Evolutionary conservation across 1,140 invertebrate genomes (phyloP), one percentile per base, ranked within the genome.

Genomic region (Drosophila biarmipes): DNA sequence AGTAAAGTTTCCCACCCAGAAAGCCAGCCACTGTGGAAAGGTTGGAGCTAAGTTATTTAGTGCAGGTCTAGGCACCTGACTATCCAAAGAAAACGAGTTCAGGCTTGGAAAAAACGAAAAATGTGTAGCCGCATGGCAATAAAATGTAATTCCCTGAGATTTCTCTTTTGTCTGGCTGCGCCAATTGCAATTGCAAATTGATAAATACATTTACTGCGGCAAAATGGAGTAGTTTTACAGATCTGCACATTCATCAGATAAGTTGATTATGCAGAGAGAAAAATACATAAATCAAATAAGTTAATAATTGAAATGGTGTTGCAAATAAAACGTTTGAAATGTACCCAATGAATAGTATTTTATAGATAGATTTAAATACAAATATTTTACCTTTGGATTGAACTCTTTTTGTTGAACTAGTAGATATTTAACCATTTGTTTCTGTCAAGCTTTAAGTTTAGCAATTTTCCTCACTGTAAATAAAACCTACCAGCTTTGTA

Each of bases 81-180:
- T 67, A 64, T 51, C 59, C 24, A 19, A 10, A n/a, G 27, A 19
- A 34, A 59, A 34, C 8, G 8, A 55, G 58, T 53, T 61, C 19
- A 31, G 21, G 31, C 46, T 17, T 7, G 15, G 27, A 40, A 34
- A 29, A n/a, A n/a, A 14, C 11, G 5, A 24, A 62, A 17, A 35
- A 51, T 64, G 48, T 73, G 43, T 27, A 37, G 51, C 73, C 66
- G 56, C 61, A 53, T 52, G 79, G 58, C 55, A 73, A 89, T 87
- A 79, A 89, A 87, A 87, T 79, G 63, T 84, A 89, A 87, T 89
- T 84, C 71, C 43, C 66, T 71, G 84, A 71, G 84, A 87, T 87
- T 87, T 71, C 66, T 71, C 84, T 63, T 87, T 87, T 89, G 84
- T 84, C 59, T 79, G 66, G n/a, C 35, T 45, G 68, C 42, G 38